Percentiles rank a stretch among this genome's conserved stretches.
Conservation (phyloP, 2,113 vertebrate genomes). For the Rhadina sibilatrix region DNA sequence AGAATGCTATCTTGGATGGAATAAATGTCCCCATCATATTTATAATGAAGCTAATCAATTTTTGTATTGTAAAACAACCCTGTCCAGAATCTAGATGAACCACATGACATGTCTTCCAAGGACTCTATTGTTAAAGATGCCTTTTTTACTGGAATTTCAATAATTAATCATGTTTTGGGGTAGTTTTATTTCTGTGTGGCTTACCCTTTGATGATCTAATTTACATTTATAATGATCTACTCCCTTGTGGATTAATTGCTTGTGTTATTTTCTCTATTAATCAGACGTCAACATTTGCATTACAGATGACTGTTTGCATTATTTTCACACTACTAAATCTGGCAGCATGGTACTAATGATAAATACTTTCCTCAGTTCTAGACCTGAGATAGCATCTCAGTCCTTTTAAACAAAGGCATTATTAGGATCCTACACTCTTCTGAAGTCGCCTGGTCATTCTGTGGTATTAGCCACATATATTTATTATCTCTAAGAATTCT, state of each 20-base stretch:
- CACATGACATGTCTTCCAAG: background rate
- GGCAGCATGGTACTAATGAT: background rate
- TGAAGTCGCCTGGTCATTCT: background rate
- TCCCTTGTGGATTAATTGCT: constrained; percentile 50
- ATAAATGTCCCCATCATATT: background rate
- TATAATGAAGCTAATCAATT: constrained; percentile 36
- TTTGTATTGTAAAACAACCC: background rate
- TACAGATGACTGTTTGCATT: constrained; percentile 35
- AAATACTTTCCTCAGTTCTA: background rate
- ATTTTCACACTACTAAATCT: constrained; percentile 40
- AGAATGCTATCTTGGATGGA: background rate
- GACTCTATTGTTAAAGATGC: constrained; percentile 10
- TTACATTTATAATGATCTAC: constrained; percentile 52
- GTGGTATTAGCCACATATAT: background rate
- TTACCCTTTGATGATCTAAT: constrained; percentile 64
- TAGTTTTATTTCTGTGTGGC: constrained; percentile 47
- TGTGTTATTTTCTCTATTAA: constrained; percentile 60
- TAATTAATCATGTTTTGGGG: constrained; percentile 46
- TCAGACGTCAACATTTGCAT: constrained; percentile 56
- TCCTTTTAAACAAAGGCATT: background rate
- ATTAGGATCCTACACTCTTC: background rate
- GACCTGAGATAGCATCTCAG: background rate
- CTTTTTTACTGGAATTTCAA: constrained; percentile 24
- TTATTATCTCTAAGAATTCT: background rate
- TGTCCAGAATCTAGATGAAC: constrained; percentile 25